Evolutionary conservation across 2,113 vertebrate species (phyloP).

Genomic region (Urocitellus parryii): DNA sequence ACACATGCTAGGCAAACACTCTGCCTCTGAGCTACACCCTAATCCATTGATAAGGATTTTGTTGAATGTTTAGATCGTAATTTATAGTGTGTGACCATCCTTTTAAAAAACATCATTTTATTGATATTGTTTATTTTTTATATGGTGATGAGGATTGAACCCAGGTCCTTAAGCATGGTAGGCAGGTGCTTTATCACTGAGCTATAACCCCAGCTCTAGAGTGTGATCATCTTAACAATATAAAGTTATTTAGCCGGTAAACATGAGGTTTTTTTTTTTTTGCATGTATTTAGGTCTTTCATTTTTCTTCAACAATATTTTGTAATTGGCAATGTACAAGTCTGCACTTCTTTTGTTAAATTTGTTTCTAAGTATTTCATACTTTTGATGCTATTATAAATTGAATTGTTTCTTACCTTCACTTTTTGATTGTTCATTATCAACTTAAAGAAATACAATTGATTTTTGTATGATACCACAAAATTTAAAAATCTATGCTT

Average conservation of each 20-base stretch:
- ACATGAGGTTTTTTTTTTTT: background rate
- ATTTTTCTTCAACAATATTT: background rate
- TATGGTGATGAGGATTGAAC: too few species aligned
- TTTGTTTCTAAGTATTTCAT: conserved; percentile 1
- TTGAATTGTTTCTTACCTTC: conserved; percentile 25
- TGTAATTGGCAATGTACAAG: background rate
- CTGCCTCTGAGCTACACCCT: too few species aligned
- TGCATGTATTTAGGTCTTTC: background rate
- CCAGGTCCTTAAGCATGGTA: too few species aligned
- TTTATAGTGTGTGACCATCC: background rate
- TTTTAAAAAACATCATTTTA: background rate
- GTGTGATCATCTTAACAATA: background rate
- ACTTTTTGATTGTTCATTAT: background rate
- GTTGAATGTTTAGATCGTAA: background rate
- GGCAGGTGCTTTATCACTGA: too few species aligned
- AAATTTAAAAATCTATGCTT: background rate
- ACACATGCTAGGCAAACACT: too few species aligned
- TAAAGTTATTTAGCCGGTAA: background rate
- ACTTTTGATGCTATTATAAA: conserved; percentile 23
- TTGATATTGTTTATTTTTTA: too few species aligned
- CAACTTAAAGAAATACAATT: background rate
- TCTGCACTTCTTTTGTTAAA: background rate
- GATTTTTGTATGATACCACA: background rate
- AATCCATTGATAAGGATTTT: background rate
- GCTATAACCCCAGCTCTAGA: background rate